Percentiles rank a stretch among this genome's conserved stretches.
phyloP scores from a whole-genome alignment of 2,797 vertebrate genomes.

The Syngnathus acus region DNA sequence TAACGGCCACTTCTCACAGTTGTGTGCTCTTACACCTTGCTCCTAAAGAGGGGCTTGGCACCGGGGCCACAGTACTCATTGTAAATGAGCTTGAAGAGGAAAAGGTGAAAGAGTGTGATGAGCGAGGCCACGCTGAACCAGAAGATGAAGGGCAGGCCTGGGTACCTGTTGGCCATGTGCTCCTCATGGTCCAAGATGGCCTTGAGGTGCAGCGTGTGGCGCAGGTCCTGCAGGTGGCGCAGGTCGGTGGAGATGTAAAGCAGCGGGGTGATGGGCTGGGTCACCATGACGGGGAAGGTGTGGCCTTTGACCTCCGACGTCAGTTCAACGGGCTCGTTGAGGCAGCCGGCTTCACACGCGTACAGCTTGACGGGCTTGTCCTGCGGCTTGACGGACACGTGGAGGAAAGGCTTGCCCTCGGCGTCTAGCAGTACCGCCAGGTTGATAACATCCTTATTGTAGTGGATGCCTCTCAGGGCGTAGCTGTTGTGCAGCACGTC shows the following conservation, averaged over 20 bases:
- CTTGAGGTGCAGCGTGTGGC: conserved; percentile 92
- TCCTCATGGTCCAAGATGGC: conserved; percentile 95
- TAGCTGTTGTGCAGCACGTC: conserved; percentile 96
- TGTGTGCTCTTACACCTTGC: conserved; percentile 80
- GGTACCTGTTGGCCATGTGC: conserved; percentile 96
- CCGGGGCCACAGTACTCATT: conserved; percentile 96
- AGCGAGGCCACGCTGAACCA: conserved; percentile 98
- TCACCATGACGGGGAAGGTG: conserved; percentile 91
- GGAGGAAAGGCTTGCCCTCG: conserved; percentile 87
- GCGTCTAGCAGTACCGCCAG: conserved; percentile 81
- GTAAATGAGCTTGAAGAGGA: conserved; percentile 98
- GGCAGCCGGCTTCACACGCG: conserved; percentile 90
- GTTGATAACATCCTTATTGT: conserved; percentile 87
- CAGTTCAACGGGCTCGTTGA: conserved; percentile 91
- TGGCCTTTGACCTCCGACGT: conserved; percentile 83
- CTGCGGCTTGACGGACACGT: conserved; percentile 84
- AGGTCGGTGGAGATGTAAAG: conserved; percentile 94
- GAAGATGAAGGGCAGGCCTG: conserved; percentile 92
- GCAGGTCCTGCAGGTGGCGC: conserved; percentile 87
- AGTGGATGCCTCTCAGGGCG: conserved; percentile 85
- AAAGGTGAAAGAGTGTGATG: conserved; percentile 95
- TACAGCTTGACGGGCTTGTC: conserved; percentile 86
- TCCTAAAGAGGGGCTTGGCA: conserved; percentile 95
- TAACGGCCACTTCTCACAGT: not conserved
- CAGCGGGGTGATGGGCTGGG: conserved; percentile 89